Evolutionary conservation across 2,797 vertebrate genomes (phyloP), one percentile per base, ranked within the genome.

Genomic region (Atherinosoma microstoma): DNA sequence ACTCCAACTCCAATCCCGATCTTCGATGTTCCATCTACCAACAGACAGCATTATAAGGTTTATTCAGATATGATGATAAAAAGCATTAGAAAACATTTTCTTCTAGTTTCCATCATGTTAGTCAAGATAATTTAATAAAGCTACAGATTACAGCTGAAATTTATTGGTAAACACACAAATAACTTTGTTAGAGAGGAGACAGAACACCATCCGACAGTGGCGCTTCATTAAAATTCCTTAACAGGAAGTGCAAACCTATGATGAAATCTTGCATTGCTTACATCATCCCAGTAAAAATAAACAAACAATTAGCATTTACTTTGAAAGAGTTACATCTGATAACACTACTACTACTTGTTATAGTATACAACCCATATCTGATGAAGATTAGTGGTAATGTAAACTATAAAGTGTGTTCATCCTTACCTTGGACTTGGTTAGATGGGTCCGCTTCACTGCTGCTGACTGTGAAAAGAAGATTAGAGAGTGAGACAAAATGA

Each of bases 381-480:
- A 45, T 45, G 4, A 45, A 9, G 20, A 20, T 8, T 20, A 7
- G 0, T 1, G 4, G 8, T 11, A 42, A 42, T 5, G 40, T 42
- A 22, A 49, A 22, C n/a, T 22, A 0, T 49, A 22, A 7, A 42
- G 16, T 40, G 38, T 40, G 38, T 16, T 42, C 40, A 18, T 42
- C 4, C 7, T 5, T 49, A 49, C 47, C n/a, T 22, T 22, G 18
- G 45, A 9, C 7, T 22, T 49, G 47, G n/a, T 1, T 3, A 20
- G 20, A 9, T 6, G 0, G 3, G n/a, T 30, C 4, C 32, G 0
- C 57, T 54, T 6, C 13, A 29, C 24, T 22, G 2, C 24, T 16
- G 0, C 6, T 22, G 20, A 0, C 35, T 0, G 0, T 0, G 29
- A 22, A 24, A 69, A 73, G 49, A 4, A 63, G 16, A 18, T 42